Evolutionary conservation across 1,140 invertebrate species (phyloP).

Genomic region (Ceratosolen solmsi): DNA sequence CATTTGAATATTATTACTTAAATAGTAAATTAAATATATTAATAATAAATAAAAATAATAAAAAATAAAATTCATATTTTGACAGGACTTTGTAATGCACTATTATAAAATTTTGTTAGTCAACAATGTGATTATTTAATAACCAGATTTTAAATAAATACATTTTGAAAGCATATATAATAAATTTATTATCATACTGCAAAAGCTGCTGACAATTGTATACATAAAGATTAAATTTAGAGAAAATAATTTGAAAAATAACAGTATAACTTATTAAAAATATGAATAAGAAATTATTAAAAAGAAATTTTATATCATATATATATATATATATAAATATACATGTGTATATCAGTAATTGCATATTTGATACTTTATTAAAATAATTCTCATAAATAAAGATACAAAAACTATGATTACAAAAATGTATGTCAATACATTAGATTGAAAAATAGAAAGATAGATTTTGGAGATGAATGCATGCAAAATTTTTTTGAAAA

Average conservation of each 20-base stretch:
- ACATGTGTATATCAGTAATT: constrained; percentile 8
- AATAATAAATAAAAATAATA: constrained; percentile 15
- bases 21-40: constrained; percentile 34
- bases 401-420: constrained; percentile 15
- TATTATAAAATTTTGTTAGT: constrained; percentile 4
- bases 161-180: constrained; percentile 21
- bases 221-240: constrained; percentile 15
- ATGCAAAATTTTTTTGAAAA: constrained; percentile 25
- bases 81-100: constrained; percentile 14
- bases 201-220: constrained; percentile 16
- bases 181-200: constrained; percentile 25
- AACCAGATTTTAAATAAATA: not conserved
- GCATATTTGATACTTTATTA: constrained; percentile 27
- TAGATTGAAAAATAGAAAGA: not conserved
- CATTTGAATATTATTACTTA: constrained; percentile 13
- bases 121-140: not conserved
- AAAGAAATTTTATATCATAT: constrained; percentile 42
- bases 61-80: constrained; percentile 8
- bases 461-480: not conserved
- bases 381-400: constrained; percentile 12
- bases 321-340: constrained; percentile 33
- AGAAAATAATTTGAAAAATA: constrained; percentile 17
- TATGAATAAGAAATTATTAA: constrained; percentile 12
- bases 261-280: constrained; percentile 40
- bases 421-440: not conserved